Base-by-base conservation (phyloP, 2,113 vertebrate species). In the Poeciliopsis occidentalis region DNA sequence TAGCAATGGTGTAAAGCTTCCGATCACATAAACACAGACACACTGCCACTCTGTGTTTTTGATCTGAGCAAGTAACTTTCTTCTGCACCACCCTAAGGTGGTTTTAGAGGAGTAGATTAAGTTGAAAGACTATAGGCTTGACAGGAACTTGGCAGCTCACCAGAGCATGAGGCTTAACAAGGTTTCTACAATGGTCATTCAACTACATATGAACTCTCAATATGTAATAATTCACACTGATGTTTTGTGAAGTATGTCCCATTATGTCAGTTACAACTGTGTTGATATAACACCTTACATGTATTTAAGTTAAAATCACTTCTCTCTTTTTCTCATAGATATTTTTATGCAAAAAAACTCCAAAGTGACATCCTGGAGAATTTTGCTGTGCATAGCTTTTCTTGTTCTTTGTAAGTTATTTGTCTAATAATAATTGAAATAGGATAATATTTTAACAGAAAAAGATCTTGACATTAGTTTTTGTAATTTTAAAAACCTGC, bases 1-100 rank as follows among this genome's bases (percentile, higher is more conserved):
- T 84, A 92, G 80, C 79, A 62, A 54, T 1, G 31, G 70, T 87
- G 79, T 85, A 83, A 90, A 83, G 85, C 79, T 80, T 85, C 85
- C 78, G 47, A 82, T 87, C 74, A 74, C 78, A 80, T n/a, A 34
- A 67, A 76, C 77, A 67, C 44, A 80, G 63, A 73, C 76, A 64
- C 54, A 47, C 60, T n/a, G 37, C 63, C 71, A 39, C 69, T 74
- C 51, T 37, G 37, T 15, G 61, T 76, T 77, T 89, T 81, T 88
- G 85, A 88, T 84, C 47, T 24, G 76, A 62, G 70, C 60, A 82
- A 81, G 80, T 80, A 84, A 86, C 83, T 79, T 87, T 76, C 70
- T 81, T 60, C 71, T 73, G 69, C 70, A 74, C 30, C 24, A 73
- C 78, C 83, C 61, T 66, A 82, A 37, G 12, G 15, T 57, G 69